These are phyloP conservation scores for Mastomys natalensis DNA, from an alignment of 2,113 vertebrate genomes.

Conservation along the genomic window DNA sequence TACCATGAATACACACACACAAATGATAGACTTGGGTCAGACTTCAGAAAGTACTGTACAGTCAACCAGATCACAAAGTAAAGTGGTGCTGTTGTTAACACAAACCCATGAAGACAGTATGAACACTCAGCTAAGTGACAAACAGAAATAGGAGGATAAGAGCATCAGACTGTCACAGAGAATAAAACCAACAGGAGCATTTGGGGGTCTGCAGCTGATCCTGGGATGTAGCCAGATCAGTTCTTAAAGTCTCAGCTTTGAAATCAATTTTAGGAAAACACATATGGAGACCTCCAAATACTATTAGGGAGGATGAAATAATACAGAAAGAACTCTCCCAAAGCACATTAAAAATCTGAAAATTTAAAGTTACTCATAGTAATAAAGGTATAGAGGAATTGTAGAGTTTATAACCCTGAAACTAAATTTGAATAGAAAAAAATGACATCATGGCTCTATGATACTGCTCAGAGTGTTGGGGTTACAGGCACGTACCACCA, in stretches of 20 bases:
- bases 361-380: constrained; percentile 14
- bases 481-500: background rate
- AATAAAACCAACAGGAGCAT: constrained; percentile 10
- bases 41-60: background rate
- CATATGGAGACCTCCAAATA: background rate
- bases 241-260: background rate
- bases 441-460: background rate
- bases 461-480: background rate
- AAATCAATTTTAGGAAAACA: constrained; percentile 3
- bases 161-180: background rate
- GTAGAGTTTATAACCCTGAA: constrained; percentile 11
- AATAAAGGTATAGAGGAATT: background rate
- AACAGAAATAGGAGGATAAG: background rate
- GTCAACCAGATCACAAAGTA: background rate
- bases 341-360: background rate
- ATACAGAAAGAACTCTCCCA: background rate
- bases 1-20: background rate
- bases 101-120: background rate
- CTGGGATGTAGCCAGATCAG: background rate
- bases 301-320: background rate
- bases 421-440: constrained; percentile 46
- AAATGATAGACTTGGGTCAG: background rate
- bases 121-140: background rate
- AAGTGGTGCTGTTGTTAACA: background rate
- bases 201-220: background rate